phyloP scores from a whole-genome alignment of 2,888 invertebrate species.

The Gortyna flavago region DNA sequence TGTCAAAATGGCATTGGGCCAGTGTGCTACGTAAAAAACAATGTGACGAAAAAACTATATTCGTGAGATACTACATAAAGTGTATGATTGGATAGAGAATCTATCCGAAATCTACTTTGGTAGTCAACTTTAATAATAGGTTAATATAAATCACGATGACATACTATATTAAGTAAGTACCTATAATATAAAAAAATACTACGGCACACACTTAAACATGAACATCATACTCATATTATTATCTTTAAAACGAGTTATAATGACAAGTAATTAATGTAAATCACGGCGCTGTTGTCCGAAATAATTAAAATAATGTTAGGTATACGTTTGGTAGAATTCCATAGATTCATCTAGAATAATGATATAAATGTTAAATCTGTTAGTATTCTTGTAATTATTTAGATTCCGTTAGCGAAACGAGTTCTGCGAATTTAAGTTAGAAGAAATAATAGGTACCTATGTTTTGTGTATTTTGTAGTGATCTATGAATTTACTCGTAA shows the following conservation, averaged over 20 bases:
- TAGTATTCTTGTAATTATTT: conserved; percentile 54
- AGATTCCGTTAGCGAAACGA: conserved; percentile 46
- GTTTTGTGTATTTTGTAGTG: not conserved
- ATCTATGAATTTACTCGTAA: conserved; percentile 18
- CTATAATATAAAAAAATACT: conserved; percentile 38
- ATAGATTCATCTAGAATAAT: conserved; percentile 36
- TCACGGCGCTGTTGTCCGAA: conserved; percentile 44
- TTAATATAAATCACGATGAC: conserved; percentile 32
- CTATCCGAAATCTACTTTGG: conserved; percentile 11
- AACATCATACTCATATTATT: conserved; percentile 59
- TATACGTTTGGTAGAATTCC: conserved; percentile 58
- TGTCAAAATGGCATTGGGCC: not conserved
- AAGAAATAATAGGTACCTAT: not conserved
- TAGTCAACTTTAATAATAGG: conserved; percentile 14
- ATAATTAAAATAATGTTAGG: conserved; percentile 63
- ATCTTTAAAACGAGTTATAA: conserved; percentile 48
- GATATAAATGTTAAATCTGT: conserved; percentile 9
- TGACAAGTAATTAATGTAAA: conserved; percentile 55
- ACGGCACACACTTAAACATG: conserved; percentile 57
- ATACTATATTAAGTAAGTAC: conserved; percentile 23
- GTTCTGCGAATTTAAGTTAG: conserved; percentile 29
- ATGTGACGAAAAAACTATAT: no score
- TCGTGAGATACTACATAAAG: not conserved
- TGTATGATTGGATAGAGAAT: not conserved
- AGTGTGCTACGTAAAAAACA: not conserved